These are phyloP conservation scores for Chionoecetes opilio DNA, from an alignment of 1,140 invertebrate genomes.

Conservation along the genomic window DNA sequence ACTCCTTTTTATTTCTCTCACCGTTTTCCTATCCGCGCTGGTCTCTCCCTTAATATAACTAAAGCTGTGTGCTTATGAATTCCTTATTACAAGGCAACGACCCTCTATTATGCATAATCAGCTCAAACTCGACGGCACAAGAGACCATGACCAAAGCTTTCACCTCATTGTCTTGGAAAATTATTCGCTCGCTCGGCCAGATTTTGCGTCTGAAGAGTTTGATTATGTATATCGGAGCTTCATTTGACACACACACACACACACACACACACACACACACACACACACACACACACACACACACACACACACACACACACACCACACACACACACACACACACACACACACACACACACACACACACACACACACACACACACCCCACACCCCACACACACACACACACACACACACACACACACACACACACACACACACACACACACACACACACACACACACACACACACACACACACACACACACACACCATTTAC, in stretches of 20 bases:
- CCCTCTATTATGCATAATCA: slow-evolving; percentile 30
- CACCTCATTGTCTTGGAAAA: background rate
- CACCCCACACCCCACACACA: no score
- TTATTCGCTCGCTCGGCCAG: background rate
- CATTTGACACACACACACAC: background rate
- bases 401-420: background rate
- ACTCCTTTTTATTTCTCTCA: background rate
- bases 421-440: no score
- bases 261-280: no score
- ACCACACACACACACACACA: no score
- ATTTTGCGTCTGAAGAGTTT: background rate
- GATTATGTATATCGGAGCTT: background rate
- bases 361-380: no score
- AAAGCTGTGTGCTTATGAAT: slow-evolving; percentile 6
- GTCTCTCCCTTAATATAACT: background rate
- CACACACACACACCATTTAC: background rate
- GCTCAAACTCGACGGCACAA: background rate
- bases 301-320: no score
- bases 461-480: no score
- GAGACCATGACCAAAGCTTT: background rate
- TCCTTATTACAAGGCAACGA: slow-evolving; percentile 28
- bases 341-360: no score
- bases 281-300: no score
- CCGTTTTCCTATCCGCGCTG: background rate
- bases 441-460: no score